phyloP scores from a whole-genome alignment of 2,888 invertebrate genomes.

The Eupithecia vulgata region DNA sequence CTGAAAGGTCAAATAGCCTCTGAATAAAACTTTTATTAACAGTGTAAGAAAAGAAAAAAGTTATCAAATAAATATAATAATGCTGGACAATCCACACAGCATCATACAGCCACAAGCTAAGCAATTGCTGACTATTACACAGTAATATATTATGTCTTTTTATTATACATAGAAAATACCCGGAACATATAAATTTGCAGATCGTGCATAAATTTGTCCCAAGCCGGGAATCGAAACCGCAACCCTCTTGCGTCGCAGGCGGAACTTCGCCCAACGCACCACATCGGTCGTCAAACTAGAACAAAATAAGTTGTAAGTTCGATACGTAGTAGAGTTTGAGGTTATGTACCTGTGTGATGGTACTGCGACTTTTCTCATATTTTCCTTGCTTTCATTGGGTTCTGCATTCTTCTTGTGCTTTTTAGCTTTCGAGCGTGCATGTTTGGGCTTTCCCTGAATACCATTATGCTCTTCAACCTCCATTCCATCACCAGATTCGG shows the following conservation, averaged over 20 bases:
- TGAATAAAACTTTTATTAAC: background rate
- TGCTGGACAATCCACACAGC: too few species aligned
- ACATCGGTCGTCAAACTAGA: too few species aligned
- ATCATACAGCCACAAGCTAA: too few species aligned
- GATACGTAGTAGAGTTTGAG: conserved; percentile 44
- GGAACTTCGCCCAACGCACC: too few species aligned
- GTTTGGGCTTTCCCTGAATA: conserved; percentile 77
- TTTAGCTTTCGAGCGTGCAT: conserved; percentile 69
- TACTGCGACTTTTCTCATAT: conserved; percentile 91
- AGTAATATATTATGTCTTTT: too few species aligned
- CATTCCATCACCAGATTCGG: conserved; percentile 84
- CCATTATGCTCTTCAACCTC: conserved; percentile 88
- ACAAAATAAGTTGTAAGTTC: too few species aligned
- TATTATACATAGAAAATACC: conserved; percentile 5
- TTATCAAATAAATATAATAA: too few species aligned
- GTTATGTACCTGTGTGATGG: conserved; percentile 90
- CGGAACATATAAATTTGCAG: background rate
- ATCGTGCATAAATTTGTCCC: too few species aligned
- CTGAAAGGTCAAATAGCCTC: conserved; percentile 68
- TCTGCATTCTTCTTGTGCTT: conserved; percentile 70
- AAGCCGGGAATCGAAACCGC: too few species aligned
- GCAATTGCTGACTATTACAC: too few species aligned
- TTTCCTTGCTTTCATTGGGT: conserved; percentile 83
- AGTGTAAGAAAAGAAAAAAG: background rate
- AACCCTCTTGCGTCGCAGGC: too few species aligned